Percentiles rank a stretch among this genome's conserved stretches.
phyloP scores from a whole-genome alignment of 1,140 invertebrate species.

The Drosophila nebulosa region DNA sequence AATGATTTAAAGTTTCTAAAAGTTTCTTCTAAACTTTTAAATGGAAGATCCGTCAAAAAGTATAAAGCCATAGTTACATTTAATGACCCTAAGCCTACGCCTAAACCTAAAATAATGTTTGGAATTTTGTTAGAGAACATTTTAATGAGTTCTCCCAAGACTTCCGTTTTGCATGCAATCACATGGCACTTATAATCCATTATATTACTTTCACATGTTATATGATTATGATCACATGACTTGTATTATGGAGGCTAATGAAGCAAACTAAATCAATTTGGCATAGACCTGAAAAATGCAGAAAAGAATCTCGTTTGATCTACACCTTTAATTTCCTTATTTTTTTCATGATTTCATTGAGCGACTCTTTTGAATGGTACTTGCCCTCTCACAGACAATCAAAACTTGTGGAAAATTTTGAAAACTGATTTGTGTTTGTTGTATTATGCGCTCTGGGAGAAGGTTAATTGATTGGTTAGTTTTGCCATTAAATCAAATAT shows the following conservation, averaged over 20 bases:
- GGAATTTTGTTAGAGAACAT: neutral
- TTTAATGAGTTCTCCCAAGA: neutral
- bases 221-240: neutral
- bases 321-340: neutral
- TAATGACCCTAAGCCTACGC: too few species aligned
- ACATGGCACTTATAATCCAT: neutral
- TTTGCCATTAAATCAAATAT: slow-evolving; percentile 23
- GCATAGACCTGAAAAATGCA: neutral
- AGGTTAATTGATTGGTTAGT: too few species aligned
- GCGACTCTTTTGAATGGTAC: neutral
- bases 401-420: neutral
- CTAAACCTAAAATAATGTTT: too few species aligned
- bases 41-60: too few species aligned
- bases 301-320: neutral
- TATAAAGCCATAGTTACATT: too few species aligned
- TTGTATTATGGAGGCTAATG: neutral
- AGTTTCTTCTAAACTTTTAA: too few species aligned
- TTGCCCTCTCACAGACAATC: neutral
- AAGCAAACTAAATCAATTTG: neutral
- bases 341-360: neutral
- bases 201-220: neutral
- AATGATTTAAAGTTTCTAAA: too few species aligned
- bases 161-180: too few species aligned
- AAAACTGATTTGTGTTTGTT: neutral
- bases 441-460: neutral